Conservation (phyloP, 2,113 vertebrate species). For the Eudorcas thomsonii region DNA sequence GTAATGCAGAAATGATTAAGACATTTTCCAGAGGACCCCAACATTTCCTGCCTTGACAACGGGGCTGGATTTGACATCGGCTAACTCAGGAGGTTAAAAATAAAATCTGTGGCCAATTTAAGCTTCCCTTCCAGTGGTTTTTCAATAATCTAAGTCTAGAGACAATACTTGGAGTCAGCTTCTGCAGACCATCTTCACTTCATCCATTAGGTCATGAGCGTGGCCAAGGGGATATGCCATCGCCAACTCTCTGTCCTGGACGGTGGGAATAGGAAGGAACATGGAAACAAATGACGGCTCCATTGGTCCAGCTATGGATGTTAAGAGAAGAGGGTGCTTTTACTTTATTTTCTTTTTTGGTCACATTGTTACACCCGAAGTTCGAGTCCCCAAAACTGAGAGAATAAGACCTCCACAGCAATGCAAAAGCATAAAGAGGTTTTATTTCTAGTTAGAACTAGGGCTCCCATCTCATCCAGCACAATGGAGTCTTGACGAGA, state of each 20-base stretch:
- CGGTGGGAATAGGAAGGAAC: not conserved
- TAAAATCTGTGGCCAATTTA: slow-evolving; percentile 29
- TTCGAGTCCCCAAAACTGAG: too few relatives aligned
- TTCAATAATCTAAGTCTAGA: not conserved
- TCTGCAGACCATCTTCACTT: not conserved
- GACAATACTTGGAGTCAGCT: not conserved
- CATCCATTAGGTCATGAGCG: not conserved
- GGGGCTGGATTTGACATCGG: slow-evolving; percentile 56
- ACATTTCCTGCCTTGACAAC: slow-evolving; percentile 63
- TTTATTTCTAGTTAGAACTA: too few relatives aligned
- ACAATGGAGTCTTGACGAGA: too few relatives aligned
- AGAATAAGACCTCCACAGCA: too few relatives aligned
- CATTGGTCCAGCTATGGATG: too few relatives aligned
- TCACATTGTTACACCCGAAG: not conserved
- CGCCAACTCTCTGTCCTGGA: not conserved
- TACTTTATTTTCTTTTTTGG: not conserved
- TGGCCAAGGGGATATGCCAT: not conserved
- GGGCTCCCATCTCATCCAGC: too few relatives aligned
- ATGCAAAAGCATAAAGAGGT: too few relatives aligned
- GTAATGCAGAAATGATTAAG: slow-evolving; percentile 66
- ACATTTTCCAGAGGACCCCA: slow-evolving; percentile 66
- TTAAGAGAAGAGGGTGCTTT: not conserved
- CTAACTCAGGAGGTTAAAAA: slow-evolving; percentile 49
- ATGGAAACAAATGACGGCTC: not conserved
- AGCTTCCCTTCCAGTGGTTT: slow-evolving; percentile 45